Base-by-base conservation (phyloP, 2,888 invertebrate species). In the Seira musarum region DNA sequence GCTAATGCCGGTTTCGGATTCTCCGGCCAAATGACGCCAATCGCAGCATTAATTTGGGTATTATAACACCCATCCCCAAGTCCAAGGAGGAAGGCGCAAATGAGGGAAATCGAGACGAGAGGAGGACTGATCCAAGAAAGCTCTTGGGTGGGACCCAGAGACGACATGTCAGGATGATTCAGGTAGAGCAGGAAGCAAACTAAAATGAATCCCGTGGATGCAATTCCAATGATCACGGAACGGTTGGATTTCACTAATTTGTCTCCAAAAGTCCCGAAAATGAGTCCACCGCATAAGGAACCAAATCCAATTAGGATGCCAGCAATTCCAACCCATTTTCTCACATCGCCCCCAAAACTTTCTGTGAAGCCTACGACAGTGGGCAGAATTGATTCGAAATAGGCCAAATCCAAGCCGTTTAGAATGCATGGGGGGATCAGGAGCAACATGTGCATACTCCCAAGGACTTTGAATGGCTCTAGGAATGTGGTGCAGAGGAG, bases 41-140 rank as follows among this genome's bases (percentile, higher is more conserved):
- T 90, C 82, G 98, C 93, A 0, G 98, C 95, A 88, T 96, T 98
- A 60, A 98, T 93, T 90, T 98, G 96, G 0, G 99, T 99, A 88
- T 98, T 98, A 90, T 94, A 98, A 89, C 98, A 97, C 19, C 97
- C 95, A 88, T 99, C 99, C 0, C 97, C 98, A 87, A 99, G 94
- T 0, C 84, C 84, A 0, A 99, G 91, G 0, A 98, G 90, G 87
- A 97, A 94, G 82, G 97, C 96, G 89, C 97, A 96, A 73, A 95
- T 89, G 89, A 99, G 92, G 0, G 98, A 98, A 22, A 86, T 21
- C 5, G 67, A 57, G 1, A 82, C 78, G 30, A 61, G 79, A 5
- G 86, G 85, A 24, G 76, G 63, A n/a, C 35, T 21, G 13, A 86
- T 75, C 57, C 76, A 71, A 1, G 86, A 84, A 2, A 89, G 88